Evolutionary conservation across 2,113 vertebrate genomes (phyloP).

Genomic region (Aspiorhynchus laticeps): DNA sequence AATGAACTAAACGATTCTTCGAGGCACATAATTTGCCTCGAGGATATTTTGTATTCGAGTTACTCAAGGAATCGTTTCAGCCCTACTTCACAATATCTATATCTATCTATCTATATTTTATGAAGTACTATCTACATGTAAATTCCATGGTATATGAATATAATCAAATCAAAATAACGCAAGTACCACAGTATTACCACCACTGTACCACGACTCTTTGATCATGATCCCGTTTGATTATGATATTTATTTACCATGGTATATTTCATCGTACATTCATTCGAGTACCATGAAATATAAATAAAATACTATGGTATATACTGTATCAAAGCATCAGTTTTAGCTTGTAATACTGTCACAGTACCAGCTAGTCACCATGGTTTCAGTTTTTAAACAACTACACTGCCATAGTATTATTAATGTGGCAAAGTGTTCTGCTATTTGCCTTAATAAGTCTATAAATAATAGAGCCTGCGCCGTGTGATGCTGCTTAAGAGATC

Average conservation of each 20-base stretch:
- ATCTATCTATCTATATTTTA: too few relatives aligned
- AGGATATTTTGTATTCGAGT: too few relatives aligned
- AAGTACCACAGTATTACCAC: too few relatives aligned
- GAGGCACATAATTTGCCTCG: too few relatives aligned
- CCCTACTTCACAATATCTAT: too few relatives aligned
- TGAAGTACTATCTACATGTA: too few relatives aligned
- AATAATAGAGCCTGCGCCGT: not conserved
- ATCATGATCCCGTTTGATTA: too few relatives aligned
- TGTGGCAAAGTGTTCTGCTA: slow-evolving; percentile 3
- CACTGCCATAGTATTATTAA: not conserved
- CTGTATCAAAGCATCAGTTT: not conserved
- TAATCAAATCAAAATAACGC: not conserved
- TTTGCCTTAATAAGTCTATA: slow-evolving; percentile 19
- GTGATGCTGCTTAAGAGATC: slow-evolving; percentile 16
- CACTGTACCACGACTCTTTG: too few relatives aligned
- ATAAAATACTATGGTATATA: not conserved
- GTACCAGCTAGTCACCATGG: not conserved
- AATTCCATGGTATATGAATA: not conserved
- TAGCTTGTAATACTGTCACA: not conserved
- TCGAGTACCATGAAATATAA: not conserved
- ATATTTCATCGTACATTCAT: not conserved
- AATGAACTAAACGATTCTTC: too few relatives aligned
- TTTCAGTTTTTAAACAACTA: not conserved
- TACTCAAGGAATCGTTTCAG: too few relatives aligned
- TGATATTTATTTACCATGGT: not conserved